Evolutionary conservation across 2,888 invertebrate genomes (phyloP).

Genomic region (Eumerus sabulonum): DNA sequence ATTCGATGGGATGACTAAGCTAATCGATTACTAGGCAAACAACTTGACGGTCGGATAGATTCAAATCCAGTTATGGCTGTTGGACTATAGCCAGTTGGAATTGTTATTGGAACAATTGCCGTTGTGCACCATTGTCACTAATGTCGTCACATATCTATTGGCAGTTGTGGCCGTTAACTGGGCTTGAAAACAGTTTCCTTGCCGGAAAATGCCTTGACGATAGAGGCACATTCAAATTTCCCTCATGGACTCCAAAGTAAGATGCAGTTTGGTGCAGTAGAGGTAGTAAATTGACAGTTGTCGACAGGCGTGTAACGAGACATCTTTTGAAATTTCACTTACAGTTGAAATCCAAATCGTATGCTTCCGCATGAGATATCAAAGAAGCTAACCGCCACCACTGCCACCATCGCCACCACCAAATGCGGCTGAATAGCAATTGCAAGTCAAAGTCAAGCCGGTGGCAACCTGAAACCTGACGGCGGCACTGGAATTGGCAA

Average conservation of each 20-base stretch:
- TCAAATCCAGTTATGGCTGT: conserved; percentile 9
- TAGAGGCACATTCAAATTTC: conserved; percentile 12
- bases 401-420: conserved; percentile 5
- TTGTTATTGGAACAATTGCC: neutral
- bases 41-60: conserved; percentile 1
- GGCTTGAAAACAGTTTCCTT: conserved; percentile 26
- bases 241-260: conserved; percentile 12
- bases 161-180: conserved; percentile 9
- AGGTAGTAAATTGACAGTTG: conserved; percentile 39
- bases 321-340: conserved; percentile 10
- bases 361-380: conserved; percentile 61
- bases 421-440: neutral
- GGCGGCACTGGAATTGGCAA: conserved; percentile 9
- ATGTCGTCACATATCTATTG: conserved; percentile 7
- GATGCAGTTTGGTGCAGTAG: conserved; percentile 56
- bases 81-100: conserved; percentile 34
- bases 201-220: conserved; percentile 15
- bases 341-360: conserved; percentile 52
- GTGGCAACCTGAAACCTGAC: conserved; percentile 27
- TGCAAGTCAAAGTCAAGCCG: conserved; percentile 46
- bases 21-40: conserved; percentile 49
- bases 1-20: conserved; percentile 33
- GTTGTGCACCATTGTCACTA: conserved; percentile 46
- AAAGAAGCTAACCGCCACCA: conserved; percentile 44
- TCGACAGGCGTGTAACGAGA: too few species aligned